Evolutionary conservation across 2,888 invertebrate genomes (phyloP), one percentile per base, ranked within the genome.

Genomic region (Caenorhabditis sp.): DNA sequence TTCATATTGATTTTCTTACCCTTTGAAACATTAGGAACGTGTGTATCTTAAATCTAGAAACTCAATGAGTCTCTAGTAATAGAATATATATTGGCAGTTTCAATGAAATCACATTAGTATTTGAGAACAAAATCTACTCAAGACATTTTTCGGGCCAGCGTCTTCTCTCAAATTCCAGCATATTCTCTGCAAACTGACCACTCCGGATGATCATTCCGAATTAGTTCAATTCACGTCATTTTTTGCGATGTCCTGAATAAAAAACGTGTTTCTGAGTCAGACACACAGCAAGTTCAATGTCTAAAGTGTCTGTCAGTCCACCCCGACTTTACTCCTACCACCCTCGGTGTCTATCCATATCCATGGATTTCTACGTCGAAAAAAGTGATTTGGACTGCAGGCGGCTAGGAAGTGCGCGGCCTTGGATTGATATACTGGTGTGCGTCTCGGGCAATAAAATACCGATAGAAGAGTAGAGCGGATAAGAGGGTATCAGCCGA

Each of bases 391-490:
- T 31, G 69, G 51, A 58, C 44, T 68, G 68, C 63, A 58, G 54
- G 56, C 26, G 47, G 44, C 58, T 69, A 79, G 79, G 79, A 70
- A 79, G 79, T 79, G 70, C 79, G 79, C 64, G 64, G 79, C 70
- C 79, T 70, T 79, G 70, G 69, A 77, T 61, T 59, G 35, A 41
- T 54, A 41, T 79, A 61, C 51, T 77, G 54, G 28, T 68, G 59
- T 44, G 35, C n/a, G n/a, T n/a, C n/a, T 54, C 54, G 70, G 68
- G 12, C 69, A 54, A 69, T 69, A 47, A 70, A 69, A 69, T 69
- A 79, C 56, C 79, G 79, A 79, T 70, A 79, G 72, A 70, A 79
- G 35, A 72, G 70, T 79, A 70, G 79, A 79, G 79, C 47, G 58
- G 44, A 63, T 54, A 19, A 47, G 47, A 63, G 77, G 63, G 61